Percentiles rank a stretch among this genome's conserved stretches.
phyloP scores from a whole-genome alignment of 2,888 invertebrate species.

The Hydraecia micacea region DNA sequence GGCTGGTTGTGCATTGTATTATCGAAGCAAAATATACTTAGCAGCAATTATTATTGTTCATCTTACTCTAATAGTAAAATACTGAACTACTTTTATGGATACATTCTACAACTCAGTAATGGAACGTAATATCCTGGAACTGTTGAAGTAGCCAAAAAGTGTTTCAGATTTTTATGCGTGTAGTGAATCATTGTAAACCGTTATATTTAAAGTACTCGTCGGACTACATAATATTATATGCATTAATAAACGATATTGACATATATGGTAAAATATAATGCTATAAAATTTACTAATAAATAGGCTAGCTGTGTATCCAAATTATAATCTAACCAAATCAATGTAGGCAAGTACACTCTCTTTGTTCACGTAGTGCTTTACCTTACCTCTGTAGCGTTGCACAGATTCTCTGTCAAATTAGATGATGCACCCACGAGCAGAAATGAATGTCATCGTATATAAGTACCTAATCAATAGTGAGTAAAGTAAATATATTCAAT shows the following conservation, averaged over 20 bases:
- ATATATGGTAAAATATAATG: conserved; percentile 62
- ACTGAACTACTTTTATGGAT: conserved; percentile 53
- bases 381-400: conserved; percentile 77
- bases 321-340: conserved; percentile 56
- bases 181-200: conserved; percentile 51
- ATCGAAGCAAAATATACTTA: conserved; percentile 37
- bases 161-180: conserved; percentile 43
- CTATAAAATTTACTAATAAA: conserved; percentile 62
- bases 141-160: conserved; percentile 48
- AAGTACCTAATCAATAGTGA: conserved; percentile 65
- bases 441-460: conserved; percentile 57
- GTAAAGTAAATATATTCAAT: conserved; percentile 63
- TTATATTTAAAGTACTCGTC: conserved; percentile 43
- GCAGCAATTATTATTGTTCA: conserved; percentile 41
- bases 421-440: conserved; percentile 70
- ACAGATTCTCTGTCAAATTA: conserved; percentile 75
- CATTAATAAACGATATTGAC: conserved; percentile 66
- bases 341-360: conserved; percentile 59
- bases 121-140: conserved; percentile 3
- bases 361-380: conserved; percentile 81
- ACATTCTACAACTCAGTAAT: conserved; percentile 21
- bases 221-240: conserved; percentile 59
- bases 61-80: conserved; percentile 33
- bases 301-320: conserved; percentile 71
- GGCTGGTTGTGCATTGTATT: conserved; percentile 48